A percentile compares a stretch with the other conserved stretches of the same genome.
Evolutionary conservation across 2,113 vertebrate genomes (phyloP).

Genomic region (Phycodurus eques): DNA sequence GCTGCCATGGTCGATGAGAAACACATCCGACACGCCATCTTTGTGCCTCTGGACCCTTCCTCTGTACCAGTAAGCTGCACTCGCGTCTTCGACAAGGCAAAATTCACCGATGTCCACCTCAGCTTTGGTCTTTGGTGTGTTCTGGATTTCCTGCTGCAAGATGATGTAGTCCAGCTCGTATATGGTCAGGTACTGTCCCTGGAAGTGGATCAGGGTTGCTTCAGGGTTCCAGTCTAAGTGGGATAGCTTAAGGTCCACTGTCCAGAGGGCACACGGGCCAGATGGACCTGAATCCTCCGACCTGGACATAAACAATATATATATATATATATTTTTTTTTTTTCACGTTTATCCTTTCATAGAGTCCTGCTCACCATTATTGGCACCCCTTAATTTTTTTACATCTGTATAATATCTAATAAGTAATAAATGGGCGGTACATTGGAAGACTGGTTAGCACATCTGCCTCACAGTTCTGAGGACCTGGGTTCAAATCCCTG

Average conservation of each 20-base stretch:
- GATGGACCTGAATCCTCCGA: slow-evolving; percentile 54
- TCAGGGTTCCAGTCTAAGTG: slow-evolving; percentile 77
- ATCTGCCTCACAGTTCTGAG: too few species aligned
- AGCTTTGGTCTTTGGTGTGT: slow-evolving; percentile 69
- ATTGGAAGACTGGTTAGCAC: too few species aligned
- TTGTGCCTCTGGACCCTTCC: slow-evolving; percentile 80
- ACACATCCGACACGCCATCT: slow-evolving; percentile 68
- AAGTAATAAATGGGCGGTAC: too few species aligned
- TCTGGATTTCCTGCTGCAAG: slow-evolving; percentile 84
- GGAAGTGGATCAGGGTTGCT: slow-evolving; percentile 81
- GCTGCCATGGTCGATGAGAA: slow-evolving; percentile 83
- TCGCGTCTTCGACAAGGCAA: slow-evolving; percentile 84
- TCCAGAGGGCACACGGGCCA: slow-evolving; percentile 50
- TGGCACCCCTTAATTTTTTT: too few species aligned
- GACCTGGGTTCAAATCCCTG: too few species aligned
- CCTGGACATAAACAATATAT: slow-evolving; percentile 60
- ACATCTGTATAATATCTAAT: too few species aligned
- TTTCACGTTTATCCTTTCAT: neutral
- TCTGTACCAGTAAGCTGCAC: slow-evolving; percentile 82
- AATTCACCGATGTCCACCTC: slow-evolving; percentile 71
- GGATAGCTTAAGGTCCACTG: slow-evolving; percentile 80
- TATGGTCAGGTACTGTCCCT: slow-evolving; percentile 71
- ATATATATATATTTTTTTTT: neutral
- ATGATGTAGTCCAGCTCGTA: slow-evolving; percentile 86
- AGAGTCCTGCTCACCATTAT: neutral